These are phyloP conservation scores for Slavum lentiscoides DNA, from an alignment of 2,888 invertebrate genomes.

Conservation along the genomic window DNA sequence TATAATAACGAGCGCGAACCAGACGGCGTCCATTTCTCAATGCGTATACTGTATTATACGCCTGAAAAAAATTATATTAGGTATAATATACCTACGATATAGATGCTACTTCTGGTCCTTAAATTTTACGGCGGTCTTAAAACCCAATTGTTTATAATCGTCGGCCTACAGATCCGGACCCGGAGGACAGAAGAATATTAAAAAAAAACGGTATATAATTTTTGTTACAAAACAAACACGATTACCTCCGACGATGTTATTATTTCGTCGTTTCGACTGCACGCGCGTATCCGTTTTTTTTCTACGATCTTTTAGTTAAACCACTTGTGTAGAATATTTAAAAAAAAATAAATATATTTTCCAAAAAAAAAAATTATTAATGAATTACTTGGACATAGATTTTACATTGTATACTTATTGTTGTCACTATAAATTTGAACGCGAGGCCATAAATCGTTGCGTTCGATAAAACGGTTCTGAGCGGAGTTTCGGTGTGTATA, in stretches of 20 bases:
- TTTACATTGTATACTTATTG: no score
- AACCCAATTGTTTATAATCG: constrained; percentile 48
- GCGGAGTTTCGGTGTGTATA: no score
- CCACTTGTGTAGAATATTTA: no score
- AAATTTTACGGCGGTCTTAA: constrained; percentile 10
- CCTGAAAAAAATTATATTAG: no score
- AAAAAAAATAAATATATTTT: no score
- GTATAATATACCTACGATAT: background rate
- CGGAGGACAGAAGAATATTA: background rate
- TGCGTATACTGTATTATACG: background rate
- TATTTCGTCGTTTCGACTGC: background rate
- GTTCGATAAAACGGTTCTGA: no score
- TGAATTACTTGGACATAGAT: no score
- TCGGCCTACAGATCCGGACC: constrained; percentile 1
- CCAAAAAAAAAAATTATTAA: no score
- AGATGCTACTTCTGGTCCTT: background rate
- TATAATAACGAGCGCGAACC: constrained; percentile 4
- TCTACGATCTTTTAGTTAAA: no score
- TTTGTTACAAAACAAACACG: constrained; percentile 35
- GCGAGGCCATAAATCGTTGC: no score
- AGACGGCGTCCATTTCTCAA: background rate
- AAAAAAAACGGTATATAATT: constrained; percentile 21
- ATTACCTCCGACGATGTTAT: constrained; percentile 5
- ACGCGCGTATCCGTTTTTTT: no score
- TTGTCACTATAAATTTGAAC: no score